These are phyloP conservation scores for Karalla daura DNA, from an alignment of 2,797 vertebrate genomes.

Conservation along the genomic window DNA sequence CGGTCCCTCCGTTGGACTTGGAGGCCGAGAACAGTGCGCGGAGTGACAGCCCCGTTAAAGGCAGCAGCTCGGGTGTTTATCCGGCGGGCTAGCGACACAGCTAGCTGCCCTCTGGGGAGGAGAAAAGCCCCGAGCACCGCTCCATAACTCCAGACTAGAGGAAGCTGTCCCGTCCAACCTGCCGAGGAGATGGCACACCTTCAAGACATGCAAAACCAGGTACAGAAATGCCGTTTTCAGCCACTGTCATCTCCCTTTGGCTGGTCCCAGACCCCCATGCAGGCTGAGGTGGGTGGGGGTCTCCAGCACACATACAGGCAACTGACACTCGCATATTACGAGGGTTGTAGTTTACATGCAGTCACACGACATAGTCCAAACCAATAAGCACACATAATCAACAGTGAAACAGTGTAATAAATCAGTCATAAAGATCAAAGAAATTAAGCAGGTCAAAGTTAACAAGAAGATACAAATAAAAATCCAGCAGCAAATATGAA, in stretches of 20 bases:
- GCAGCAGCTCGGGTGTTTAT: constrained; percentile 80
- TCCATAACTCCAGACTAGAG: constrained; percentile 50
- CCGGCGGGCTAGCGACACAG: constrained; percentile 74
- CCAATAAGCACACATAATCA: no score
- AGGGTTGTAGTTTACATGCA: no score
- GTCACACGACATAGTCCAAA: no score
- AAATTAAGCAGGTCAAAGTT: no score
- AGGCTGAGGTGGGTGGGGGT: constrained; percentile 54
- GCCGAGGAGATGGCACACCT: constrained; percentile 84
- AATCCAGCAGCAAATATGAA: no score
- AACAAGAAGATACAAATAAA: no score
- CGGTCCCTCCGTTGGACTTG: constrained; percentile 66
- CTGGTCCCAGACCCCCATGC: constrained; percentile 43
- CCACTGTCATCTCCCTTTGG: constrained; percentile 67
- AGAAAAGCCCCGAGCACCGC: constrained; percentile 54
- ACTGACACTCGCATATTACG: no score
- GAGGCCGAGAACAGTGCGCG: constrained; percentile 81
- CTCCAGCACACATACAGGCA: not conserved
- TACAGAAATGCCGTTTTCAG: constrained; percentile 61
- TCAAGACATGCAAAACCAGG: constrained; percentile 86
- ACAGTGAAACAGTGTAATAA: no score
- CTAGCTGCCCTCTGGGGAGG: constrained; percentile 72
- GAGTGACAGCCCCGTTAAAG: constrained; percentile 81
- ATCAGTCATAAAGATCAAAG: no score
- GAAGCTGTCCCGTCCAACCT: constrained; percentile 53